phyloP scores from a whole-genome alignment of 2,888 invertebrate genomes.

The Willowsia nigromaculata region DNA sequence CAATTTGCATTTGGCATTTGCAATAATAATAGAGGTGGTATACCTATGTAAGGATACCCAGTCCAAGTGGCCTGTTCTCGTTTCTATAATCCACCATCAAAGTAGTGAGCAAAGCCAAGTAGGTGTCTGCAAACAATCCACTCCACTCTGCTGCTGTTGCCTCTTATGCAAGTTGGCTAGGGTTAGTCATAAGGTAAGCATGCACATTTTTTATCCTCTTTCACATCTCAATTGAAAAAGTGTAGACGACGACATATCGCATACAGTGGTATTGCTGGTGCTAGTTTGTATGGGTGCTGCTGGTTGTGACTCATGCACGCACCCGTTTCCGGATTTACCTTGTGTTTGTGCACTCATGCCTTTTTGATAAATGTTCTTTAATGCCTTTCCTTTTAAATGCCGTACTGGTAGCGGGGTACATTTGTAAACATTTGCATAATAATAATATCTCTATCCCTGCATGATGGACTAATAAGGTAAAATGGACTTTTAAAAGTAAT shows the following conservation, averaged over 20 bases:
- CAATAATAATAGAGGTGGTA: conserved; percentile 2
- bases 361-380: conserved; percentile 24
- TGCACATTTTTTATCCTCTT: conserved; percentile 47
- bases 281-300: conserved; percentile 7
- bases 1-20: conserved; percentile 35
- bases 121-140: conserved; percentile 48
- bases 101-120: conserved; percentile 15
- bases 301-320: conserved; percentile 56
- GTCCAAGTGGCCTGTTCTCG: conserved; percentile 7
- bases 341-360: conserved; percentile 13
- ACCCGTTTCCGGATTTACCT: conserved; percentile 61
- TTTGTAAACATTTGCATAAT: conserved; percentile 51
- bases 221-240: conserved; percentile 45
- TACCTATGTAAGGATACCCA: neutral
- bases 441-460: neutral
- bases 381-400: conserved; percentile 12
- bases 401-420: conserved; percentile 7
- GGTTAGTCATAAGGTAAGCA: conserved; percentile 65
- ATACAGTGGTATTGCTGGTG: neutral
- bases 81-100: conserved; percentile 28
- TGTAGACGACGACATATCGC: conserved; percentile 11
- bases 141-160: neutral
- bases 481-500: conserved; percentile 14
- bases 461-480: conserved; percentile 47
- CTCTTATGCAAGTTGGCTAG: conserved; percentile 42